Percentiles rank a stretch among this genome's conserved stretches.
phyloP scores from a whole-genome alignment of 2,113 vertebrate genomes.

The Drymodes brunneopygia region DNA sequence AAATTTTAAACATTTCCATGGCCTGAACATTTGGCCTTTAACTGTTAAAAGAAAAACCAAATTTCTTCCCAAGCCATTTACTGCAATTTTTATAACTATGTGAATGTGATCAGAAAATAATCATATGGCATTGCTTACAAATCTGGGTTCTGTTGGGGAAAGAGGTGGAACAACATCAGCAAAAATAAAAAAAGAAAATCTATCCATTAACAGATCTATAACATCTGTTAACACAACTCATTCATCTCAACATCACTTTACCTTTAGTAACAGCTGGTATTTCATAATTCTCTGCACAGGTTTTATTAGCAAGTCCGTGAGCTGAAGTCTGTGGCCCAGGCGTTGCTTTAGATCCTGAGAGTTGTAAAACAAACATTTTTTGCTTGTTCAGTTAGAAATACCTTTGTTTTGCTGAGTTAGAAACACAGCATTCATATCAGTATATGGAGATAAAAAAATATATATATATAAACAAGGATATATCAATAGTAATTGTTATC shows the following conservation, averaged over 20 bases:
- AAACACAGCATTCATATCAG: background rate
- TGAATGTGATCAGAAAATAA: background rate
- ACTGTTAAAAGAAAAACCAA: background rate
- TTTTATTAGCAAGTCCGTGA: slow-evolving; percentile 94
- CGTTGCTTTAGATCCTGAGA: slow-evolving; percentile 90
- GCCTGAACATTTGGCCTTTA: background rate
- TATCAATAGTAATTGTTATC: background rate
- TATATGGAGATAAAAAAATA: background rate
- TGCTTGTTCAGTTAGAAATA: background rate
- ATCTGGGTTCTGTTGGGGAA: background rate
- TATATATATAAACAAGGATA: background rate
- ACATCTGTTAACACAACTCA: background rate
- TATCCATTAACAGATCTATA: background rate
- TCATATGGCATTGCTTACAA: background rate
- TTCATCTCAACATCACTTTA: slow-evolving; percentile 32
- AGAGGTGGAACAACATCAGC: background rate
- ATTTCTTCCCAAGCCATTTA: background rate
- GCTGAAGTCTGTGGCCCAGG: slow-evolving; percentile 88
- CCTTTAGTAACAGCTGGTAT: slow-evolving; percentile 98
- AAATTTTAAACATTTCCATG: background rate
- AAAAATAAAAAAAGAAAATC: background rate
- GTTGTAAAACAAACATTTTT: background rate
- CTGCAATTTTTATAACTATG: background rate
- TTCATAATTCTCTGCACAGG: slow-evolving; percentile 98
- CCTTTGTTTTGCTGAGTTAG: background rate